Base-by-base conservation (phyloP, 2,797 vertebrate species). In the Acanthurus leucopareius region DNA sequence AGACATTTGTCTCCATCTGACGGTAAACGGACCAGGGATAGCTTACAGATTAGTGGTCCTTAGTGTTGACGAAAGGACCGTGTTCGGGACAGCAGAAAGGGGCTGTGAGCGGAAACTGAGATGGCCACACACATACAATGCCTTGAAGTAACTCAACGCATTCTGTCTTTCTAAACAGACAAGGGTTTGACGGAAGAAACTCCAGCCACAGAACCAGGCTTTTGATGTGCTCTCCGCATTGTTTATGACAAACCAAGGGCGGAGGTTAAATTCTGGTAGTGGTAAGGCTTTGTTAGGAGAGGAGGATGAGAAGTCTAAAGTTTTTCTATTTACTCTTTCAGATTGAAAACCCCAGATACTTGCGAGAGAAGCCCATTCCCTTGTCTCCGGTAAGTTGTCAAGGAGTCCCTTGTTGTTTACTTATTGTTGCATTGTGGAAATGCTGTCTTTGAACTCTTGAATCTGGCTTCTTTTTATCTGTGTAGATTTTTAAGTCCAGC, bases 311-410 rank as follows among this genome's bases (percentile, higher is more conserved):
- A 73, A 9, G 65, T 78, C 62, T 86, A 54, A 84, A 54, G 47
- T 79, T 86, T 90, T 79, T 83, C 63, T 85, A 10, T 87, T 86
- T 87, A 32, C 83, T 86, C 91, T 93, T 95, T 79, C 94, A 99
- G 97, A 94, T 98, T 86, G 97, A 98, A 94, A 98, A 97, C 84
- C 97, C 97, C 83, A 96, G 97, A 88, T 99, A 99, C 72, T 92
- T 98, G 91, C 94, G 96, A 83, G 96, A 97, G 90, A 97, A 96
- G 56, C 95, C 95, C 0, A 16, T 96, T 52, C 94, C 96, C 11
- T 62, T 96, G 66, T 96, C 97, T 79, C 91, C 97, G 93, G 97
- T 99, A 95, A 87, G 97, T 97, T 69, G 0, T 57, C 22, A 63
- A 8, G 22, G 5, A 28, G 32, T 58, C 69, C 35, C 59, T 79